Evolutionary conservation across 1,140 invertebrate genomes (phyloP).

Genomic region (Pteromalus puparum): DNA sequence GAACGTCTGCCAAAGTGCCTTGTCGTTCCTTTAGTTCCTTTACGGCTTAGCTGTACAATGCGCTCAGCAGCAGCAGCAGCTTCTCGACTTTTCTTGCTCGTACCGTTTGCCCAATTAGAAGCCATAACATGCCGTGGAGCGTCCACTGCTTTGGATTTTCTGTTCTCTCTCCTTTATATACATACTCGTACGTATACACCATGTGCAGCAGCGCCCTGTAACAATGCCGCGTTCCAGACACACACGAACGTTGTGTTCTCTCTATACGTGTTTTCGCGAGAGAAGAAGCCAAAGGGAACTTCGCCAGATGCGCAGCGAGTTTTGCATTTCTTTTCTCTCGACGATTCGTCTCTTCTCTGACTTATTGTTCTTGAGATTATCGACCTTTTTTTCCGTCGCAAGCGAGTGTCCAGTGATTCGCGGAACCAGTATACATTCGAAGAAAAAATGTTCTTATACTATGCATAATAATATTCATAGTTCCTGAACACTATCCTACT

Average conservation of each 20-base stretch:
- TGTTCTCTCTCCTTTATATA: background rate
- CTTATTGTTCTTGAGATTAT: too few relatives aligned
- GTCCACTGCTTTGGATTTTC: background rate
- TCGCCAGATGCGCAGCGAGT: background rate
- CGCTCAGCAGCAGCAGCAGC: background rate
- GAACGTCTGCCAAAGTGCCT: slow-evolving; percentile 32
- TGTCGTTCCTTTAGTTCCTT: background rate
- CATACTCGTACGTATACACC: too few relatives aligned
- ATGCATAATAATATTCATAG: too few relatives aligned
- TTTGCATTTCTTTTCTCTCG: background rate
- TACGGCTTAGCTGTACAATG: background rate
- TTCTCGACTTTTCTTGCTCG: background rate
- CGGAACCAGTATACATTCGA: too few relatives aligned
- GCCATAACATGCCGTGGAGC: background rate
- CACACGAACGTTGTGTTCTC: background rate
- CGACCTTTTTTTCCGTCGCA: too few relatives aligned
- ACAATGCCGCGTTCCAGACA: background rate
- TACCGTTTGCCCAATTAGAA: slow-evolving; percentile 16
- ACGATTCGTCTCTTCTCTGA: background rate
- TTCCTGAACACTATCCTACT: background rate
- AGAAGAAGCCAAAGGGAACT: background rate
- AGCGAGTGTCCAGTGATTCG: too few relatives aligned
- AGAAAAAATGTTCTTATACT: too few relatives aligned
- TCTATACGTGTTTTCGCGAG: background rate
- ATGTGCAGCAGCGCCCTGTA: background rate